Conservation (phyloP, 2,888 invertebrate genomes). For the Parnassius glacialis region DNA sequence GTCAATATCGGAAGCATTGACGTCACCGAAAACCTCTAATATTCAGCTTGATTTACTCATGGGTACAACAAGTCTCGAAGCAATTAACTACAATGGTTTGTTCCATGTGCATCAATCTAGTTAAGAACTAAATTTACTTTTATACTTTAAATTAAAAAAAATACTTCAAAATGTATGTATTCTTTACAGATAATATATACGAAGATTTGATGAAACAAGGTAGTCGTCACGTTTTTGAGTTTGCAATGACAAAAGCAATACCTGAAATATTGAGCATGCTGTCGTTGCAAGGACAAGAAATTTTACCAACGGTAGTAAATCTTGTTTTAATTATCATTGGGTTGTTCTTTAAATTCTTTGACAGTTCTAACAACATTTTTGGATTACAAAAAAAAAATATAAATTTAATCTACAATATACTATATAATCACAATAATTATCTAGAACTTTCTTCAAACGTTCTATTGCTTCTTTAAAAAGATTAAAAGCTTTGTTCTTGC, state of each 20-base stretch:
- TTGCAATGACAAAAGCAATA: constrained; percentile 80
- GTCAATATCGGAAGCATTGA: constrained; percentile 76
- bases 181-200: constrained; percentile 77
- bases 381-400: too few species aligned
- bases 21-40: constrained; percentile 71
- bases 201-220: constrained; percentile 80
- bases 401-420: too few species aligned
- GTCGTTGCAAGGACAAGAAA: constrained; percentile 47
- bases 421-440: too few species aligned
- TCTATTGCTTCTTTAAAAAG: too few species aligned
- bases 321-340: too few species aligned
- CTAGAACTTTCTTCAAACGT: too few species aligned
- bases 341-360: too few species aligned
- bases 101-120: constrained; percentile 5
- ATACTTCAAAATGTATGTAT: constrained; percentile 6
- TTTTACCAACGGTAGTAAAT: constrained; percentile 46
- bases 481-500: too few species aligned
- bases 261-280: constrained; percentile 77
- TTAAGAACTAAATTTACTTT: not conserved
- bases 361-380: too few species aligned
- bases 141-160: not conserved
- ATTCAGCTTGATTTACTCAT: constrained; percentile 84
- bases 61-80: constrained; percentile 85
- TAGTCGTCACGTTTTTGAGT: constrained; percentile 75
- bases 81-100: constrained; percentile 79